phyloP scores from a whole-genome alignment of 2,797 vertebrate species.

The Acanthurus lineatus region DNA sequence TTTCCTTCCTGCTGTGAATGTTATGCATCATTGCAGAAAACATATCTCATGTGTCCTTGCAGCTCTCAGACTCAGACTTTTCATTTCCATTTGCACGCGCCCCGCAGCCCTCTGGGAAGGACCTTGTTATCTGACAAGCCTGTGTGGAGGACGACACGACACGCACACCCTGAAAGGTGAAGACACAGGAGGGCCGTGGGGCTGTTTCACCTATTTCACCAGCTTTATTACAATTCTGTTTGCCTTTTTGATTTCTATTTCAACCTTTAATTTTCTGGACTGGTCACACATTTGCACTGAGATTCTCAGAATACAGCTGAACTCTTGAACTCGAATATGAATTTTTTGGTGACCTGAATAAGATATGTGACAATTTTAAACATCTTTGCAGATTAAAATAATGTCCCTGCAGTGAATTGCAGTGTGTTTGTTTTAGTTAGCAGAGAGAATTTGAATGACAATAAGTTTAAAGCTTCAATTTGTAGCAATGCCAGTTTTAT shows the following conservation, averaged over 20 bases:
- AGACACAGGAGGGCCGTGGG: not conserved
- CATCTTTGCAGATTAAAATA: too few species aligned
- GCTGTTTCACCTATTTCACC: conserved; percentile 10
- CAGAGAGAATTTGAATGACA: not conserved
- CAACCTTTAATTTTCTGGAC: not conserved
- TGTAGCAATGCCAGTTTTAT: not conserved
- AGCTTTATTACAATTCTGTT: not conserved
- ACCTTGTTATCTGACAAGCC: conserved; percentile 49
- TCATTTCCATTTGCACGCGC: conserved; percentile 53
- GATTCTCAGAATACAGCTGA: conserved; percentile 1
- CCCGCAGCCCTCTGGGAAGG: conserved; percentile 52
- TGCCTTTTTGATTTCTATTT: not conserved
- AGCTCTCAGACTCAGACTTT: conserved; percentile 42
- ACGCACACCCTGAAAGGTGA: not conserved
- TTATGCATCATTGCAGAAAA: conserved; percentile 47
- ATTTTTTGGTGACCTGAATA: not conserved
- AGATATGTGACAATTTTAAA: not conserved
- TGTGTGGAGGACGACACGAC: conserved; percentile 11
- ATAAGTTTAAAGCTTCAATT: not conserved
- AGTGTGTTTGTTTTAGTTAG: not conserved
- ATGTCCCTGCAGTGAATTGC: not conserved
- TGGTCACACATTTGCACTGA: conserved; percentile 13
- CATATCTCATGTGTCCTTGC: conserved; percentile 47
- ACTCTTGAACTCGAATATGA: conserved; percentile 15
- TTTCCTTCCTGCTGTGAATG: conserved; percentile 12